phyloP scores from a whole-genome alignment of 2,888 invertebrate genomes.

The Cheilosia urbana region DNA sequence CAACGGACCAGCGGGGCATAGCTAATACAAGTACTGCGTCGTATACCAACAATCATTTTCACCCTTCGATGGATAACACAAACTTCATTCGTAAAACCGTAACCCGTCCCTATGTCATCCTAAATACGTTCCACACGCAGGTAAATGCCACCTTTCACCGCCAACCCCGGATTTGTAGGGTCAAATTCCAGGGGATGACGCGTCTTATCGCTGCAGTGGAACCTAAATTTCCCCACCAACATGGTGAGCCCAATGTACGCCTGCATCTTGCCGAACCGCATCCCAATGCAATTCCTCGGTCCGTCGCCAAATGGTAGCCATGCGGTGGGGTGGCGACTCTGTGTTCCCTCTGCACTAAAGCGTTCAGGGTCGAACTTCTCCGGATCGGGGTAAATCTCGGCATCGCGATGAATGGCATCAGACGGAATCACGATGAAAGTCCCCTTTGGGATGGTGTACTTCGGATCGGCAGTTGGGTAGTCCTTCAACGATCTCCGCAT shows the following conservation, averaged over 20 bases:
- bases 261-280: constrained; percentile 75
- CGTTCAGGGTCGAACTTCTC: constrained; percentile 86
- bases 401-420: constrained; percentile 85
- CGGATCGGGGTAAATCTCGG: constrained; percentile 84
- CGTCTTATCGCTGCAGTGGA: constrained; percentile 45
- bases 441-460: constrained; percentile 84
- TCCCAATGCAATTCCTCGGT: constrained; percentile 81
- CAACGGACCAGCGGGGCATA: no score
- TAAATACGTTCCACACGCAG: constrained; percentile 58
- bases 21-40: no score
- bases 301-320: constrained; percentile 82
- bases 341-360: constrained; percentile 85
- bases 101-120: no score
- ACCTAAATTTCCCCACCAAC: constrained; percentile 43
- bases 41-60: no score
- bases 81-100: no score
- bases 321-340: constrained; percentile 82
- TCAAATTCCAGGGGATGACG: constrained; percentile 56
- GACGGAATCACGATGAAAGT: constrained; percentile 76
- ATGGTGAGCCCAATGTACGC: constrained; percentile 18
- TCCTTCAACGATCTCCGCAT: constrained; percentile 84
- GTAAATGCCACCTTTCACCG: constrained; percentile 71
- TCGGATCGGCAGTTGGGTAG: constrained; percentile 84
- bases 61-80: no score
- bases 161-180: constrained; percentile 28